phyloP scores from a whole-genome alignment of 2,113 vertebrate species.

The Heterocephalus glaber region DNA sequence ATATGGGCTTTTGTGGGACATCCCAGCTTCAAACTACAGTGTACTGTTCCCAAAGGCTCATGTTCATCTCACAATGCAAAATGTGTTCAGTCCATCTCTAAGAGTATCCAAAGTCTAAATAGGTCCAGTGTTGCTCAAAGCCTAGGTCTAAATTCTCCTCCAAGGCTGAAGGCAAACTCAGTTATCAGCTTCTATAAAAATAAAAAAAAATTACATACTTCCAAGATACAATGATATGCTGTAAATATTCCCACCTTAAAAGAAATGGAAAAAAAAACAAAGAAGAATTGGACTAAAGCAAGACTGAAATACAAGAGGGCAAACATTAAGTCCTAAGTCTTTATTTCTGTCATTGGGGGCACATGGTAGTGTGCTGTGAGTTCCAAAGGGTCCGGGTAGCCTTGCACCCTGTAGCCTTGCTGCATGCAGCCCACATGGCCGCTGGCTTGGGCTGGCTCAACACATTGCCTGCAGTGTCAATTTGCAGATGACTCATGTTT shows the following conservation, averaged over 20 bases:
- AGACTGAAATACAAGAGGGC: neutral
- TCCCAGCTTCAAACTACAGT: neutral
- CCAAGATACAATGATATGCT: neutral
- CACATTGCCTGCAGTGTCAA: neutral
- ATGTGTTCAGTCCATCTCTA: neutral
- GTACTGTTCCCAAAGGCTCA: neutral
- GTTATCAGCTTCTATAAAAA: neutral
- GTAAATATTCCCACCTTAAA: neutral
- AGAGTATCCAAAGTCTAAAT: neutral
- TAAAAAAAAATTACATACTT: neutral
- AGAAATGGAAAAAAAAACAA: neutral
- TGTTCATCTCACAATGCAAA: neutral
- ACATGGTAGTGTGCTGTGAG: neutral
- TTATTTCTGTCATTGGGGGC: neutral
- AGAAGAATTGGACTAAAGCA: neutral
- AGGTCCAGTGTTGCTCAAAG: neutral
- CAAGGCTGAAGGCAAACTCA: neutral
- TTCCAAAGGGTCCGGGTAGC: neutral
- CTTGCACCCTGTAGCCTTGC: neutral
- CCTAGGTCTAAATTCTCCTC: neutral
- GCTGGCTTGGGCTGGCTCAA: neutral
- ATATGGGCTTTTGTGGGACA: neutral
- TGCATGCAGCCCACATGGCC: neutral
- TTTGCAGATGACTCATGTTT: neutral
- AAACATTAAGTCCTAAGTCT: neutral